Base-by-base conservation (phyloP, 2,888 invertebrate species). In the Chydorus sphaericus region DNA sequence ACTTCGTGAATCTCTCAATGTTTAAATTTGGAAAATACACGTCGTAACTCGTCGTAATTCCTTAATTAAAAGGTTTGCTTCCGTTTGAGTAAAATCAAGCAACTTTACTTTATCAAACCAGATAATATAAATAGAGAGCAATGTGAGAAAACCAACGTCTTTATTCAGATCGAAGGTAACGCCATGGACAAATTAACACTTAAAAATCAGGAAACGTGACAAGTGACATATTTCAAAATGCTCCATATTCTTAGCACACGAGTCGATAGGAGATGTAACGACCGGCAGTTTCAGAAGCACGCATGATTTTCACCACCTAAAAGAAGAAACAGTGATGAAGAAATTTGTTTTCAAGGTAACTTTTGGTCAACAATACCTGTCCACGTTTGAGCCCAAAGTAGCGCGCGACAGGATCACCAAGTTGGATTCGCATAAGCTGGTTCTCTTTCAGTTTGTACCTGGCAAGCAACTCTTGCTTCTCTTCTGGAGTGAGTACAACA, bases 321-420 rank as follows among this genome's bases (percentile, higher is more conserved):
- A 14, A 53, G 16, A n/a, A n/a, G n/a, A n/a, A n/a, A n/a, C n/a
- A n/a, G 14, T 36, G 14, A 16, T 36, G 37, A 14, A 2, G 37
- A 14, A 36, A 36, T 36, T 14, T n/a, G 3, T 36, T 36, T n/a
- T 36, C 14, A 16, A n/a, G 16, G 37, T 36, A 36, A 36, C 14
- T 16, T 36, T n/a, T 31, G 18, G 7, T 18, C 28, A 14, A 10
- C 39, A 6, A 66, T 67, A 86, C 90, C 79, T 98, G 97, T 63
- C 98, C 98, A 73, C 97, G 79, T 70, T 94, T 96, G 10, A 99
- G 76, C 58, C 98, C 98, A 74, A 94, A 98, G 71, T 99, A 99
- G 68, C 98, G 78, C 0, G 98, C 91, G 1, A 98, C 97, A 0
- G 98, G 98, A 74, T 98, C 98, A 54, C 94, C 93, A 8, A 88